Evolutionary conservation across 2,113 vertebrate species (phyloP).

Genomic region (Pseudopipra pipra): DNA sequence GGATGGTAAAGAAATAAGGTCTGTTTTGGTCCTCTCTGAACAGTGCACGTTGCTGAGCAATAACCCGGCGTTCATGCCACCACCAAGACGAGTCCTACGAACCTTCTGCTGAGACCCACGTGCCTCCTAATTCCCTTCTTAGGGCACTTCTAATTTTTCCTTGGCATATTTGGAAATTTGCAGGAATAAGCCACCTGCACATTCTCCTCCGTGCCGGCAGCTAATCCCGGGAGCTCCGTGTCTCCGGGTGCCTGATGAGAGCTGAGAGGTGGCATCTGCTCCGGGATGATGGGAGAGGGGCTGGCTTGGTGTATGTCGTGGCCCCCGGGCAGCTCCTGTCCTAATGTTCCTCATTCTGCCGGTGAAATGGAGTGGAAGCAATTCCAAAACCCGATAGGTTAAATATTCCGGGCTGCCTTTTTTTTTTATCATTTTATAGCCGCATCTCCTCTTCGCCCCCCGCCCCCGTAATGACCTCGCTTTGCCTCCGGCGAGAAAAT

Average conservation of each 20-base stretch:
- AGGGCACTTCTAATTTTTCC: neutral
- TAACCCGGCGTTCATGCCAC: neutral
- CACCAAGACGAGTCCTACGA: neutral
- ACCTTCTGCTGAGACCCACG: neutral
- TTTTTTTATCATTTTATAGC: neutral
- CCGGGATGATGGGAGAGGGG: neutral
- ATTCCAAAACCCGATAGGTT: conserved; percentile 59
- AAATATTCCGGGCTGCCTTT: neutral
- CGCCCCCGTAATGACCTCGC: neutral
- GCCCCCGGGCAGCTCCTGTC: conserved; percentile 34
- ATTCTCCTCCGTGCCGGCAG: neutral
- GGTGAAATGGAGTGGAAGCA: conserved; percentile 70
- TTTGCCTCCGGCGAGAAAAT: conserved; percentile 25
- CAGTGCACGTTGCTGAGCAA: neutral
- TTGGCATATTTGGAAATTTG: neutral
- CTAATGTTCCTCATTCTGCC: conserved; percentile 63
- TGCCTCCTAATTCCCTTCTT: neutral
- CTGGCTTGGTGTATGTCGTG: neutral
- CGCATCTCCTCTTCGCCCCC: neutral
- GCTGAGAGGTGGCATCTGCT: conserved; percentile 65
- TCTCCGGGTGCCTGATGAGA: conserved; percentile 1
- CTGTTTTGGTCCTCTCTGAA: neutral
- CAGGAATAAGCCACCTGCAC: neutral
- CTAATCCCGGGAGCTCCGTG: neutral
- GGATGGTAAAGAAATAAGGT: neutral